Base-by-base conservation (phyloP, 2,797 vertebrate genomes). In the Sciaenops ocellatus region DNA sequence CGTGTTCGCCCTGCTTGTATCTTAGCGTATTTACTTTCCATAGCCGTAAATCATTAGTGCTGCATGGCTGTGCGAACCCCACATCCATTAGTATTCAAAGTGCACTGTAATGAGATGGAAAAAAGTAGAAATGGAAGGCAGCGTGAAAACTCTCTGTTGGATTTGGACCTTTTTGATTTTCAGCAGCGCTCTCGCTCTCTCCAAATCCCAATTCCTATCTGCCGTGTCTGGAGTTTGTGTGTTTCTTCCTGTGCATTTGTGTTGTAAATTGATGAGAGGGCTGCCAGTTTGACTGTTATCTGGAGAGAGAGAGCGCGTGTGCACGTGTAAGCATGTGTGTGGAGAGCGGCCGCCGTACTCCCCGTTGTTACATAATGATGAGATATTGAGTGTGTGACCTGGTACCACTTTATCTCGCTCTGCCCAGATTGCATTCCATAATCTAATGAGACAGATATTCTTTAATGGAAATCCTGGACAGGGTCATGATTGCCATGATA, bases 371-470 rank as follows among this genome's bases (percentile, higher is more conserved):
- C 89, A 85, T 93, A 93, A 94, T 82, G 79, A 89, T 87, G 84
- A 89, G 87, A 87, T 92, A 94, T 93, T 87, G 92, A 93, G 89
- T 91, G 87, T 89, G 79, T 90, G 93, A 92, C 88, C 92, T 55
- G 79, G 69, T 83, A 83, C 76, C 86, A 85, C 84, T 92, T 92
- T 92, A 93, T 94, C 91, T 89, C 83, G 54, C 71, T 74, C 64
- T 73, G 80, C 80, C 81, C 89, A 91, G 90, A 91, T 91, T 92
- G 90, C 89, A 87, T 93, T 91, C 85, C 79, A 85, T 90, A 93
- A 94, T 91, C 90, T 91, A 93, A 94, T 91, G 85, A 93, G 91
- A 90, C 90, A 90, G 90, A 91, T 89, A 88, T 88, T 92, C 89
- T 93, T 93, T 90, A 92, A 91, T 92, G 87, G 85, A 93, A 92